Percentiles rank a stretch among this genome's conserved stretches.
Evolutionary conservation across 2,113 vertebrate species (phyloP).

Genomic region (Choloepus hoffmanni): DNA sequence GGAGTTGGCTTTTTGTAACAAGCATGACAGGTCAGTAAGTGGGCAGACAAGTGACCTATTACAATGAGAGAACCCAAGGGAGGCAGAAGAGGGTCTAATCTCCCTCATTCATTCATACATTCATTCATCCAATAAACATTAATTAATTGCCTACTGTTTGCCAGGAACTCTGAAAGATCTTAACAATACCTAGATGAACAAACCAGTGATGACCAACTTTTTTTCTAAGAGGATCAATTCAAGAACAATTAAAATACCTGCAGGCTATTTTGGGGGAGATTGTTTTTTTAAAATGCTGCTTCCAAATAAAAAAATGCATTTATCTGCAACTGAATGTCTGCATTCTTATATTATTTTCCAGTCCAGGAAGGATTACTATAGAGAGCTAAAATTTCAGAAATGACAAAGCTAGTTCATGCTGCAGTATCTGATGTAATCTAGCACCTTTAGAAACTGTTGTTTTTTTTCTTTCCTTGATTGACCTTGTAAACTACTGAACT

Average conservation of each 20-base stretch:
- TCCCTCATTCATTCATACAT: neutral
- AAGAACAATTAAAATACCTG: neutral
- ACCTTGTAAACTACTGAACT: slow-evolving; percentile 62
- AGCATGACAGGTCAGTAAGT: neutral
- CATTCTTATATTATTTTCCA: slow-evolving; percentile 25
- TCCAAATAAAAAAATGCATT: slow-evolving; percentile 42
- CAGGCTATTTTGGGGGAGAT: neutral
- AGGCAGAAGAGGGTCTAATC: neutral
- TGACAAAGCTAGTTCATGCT: neutral
- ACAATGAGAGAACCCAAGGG: neutral
- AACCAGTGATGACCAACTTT: neutral
- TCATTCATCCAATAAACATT: neutral
- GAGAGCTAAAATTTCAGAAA: slow-evolving; percentile 37
- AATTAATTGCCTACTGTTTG: neutral
- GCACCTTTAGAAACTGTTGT: neutral
- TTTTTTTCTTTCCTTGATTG: slow-evolving; percentile 44
- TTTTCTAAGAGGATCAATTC: neutral
- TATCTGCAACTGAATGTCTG: neutral
- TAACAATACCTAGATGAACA: neutral
- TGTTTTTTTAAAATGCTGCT: neutral
- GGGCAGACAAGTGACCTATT: neutral
- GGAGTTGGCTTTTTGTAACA: neutral
- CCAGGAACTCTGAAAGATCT: neutral
- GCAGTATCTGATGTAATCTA: slow-evolving; percentile 30
- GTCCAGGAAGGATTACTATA: neutral